These are phyloP conservation scores for Drepanosiphum platanoidis DNA, from an alignment of 2,888 invertebrate species.

Conservation along the genomic window DNA sequence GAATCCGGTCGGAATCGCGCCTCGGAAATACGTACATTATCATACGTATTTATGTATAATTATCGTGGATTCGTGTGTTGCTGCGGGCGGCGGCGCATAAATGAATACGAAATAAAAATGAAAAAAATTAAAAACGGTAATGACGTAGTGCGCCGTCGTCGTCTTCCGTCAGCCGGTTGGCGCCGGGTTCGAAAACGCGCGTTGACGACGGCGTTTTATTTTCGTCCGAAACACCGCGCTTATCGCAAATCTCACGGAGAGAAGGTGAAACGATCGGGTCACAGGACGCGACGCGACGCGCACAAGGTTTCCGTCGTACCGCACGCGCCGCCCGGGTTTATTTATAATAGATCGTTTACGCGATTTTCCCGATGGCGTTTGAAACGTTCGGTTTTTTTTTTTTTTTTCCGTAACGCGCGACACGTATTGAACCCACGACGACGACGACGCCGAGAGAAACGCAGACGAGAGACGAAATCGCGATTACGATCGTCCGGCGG, in stretches of 20 bases:
- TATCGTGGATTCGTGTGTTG: too few relatives aligned
- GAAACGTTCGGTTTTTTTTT: too few relatives aligned
- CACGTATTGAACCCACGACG: too few relatives aligned
- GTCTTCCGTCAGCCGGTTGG: background rate
- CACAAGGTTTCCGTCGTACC: background rate
- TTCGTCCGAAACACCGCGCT: background rate
- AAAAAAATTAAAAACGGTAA: slow-evolving; percentile 2
- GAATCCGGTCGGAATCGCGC: slow-evolving; percentile 26
- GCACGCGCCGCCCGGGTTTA: background rate
- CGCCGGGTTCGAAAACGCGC: slow-evolving; percentile 13
- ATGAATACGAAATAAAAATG: slow-evolving; percentile 7
- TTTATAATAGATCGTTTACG: too few relatives aligned
- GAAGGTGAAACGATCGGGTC: slow-evolving; percentile 26
- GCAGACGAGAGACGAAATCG: too few relatives aligned
- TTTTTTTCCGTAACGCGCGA: too few relatives aligned
- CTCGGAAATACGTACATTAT: background rate
- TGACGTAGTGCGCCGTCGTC: background rate
- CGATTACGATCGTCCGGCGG: too few relatives aligned
- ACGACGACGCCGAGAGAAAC: too few relatives aligned
- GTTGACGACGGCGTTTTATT: background rate
- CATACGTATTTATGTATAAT: too few relatives aligned
- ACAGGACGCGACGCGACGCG: too few relatives aligned
- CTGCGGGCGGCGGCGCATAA: background rate
- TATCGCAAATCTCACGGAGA: slow-evolving; percentile 27
- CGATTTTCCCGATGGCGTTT: too few relatives aligned